Base-by-base conservation (phyloP, 2,797 vertebrate species). In the Crocidura indochinensis region DNA sequence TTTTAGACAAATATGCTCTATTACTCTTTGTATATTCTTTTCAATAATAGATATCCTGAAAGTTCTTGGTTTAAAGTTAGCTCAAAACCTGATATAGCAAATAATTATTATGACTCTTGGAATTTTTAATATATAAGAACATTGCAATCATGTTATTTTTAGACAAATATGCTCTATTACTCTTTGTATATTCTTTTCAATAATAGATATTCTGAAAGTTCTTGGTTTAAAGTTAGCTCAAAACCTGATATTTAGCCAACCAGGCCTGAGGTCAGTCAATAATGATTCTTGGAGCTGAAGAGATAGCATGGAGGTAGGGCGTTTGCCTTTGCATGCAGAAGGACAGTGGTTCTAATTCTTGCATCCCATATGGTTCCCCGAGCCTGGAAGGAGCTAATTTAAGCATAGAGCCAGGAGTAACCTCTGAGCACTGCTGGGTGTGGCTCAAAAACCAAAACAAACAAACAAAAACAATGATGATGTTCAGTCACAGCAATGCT, bases 81-180 rank as follows among this genome's bases (percentile, higher is more conserved):
- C 75, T 77, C 69, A 68, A 53, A n/a, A n/a, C n/a, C n/a, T n/a
- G n/a, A n/a, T 31, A 31, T 81, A 51, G 88, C 51, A 81, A 79
- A 56, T 84, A 87, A 92, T 87, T 88, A 88, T 67, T 20, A 24
- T 89, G 71, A 91, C 78, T 38, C 27, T 68, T 95, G 76, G 53
- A 84, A 67, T 71, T 91, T 92, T 89, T 81, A 82, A 79, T 85
- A 64, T 53, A 51, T 78, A 19, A 51, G 68, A 87, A 65, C 27
- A 69, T 53, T 76, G 31, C 68, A 10, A 11, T 29, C 44, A 31
- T 77, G 44, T 46, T 91, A 67, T 77, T 85, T 95, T 83, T 80
- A 80, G 69, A 67, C 9, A 24, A 8, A 22, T 67, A 27, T 88
- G 38, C 68, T 76, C 64, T 94, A 69, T 69, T 76, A 29, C 68